Percentiles rank a stretch among this genome's conserved stretches.
Conservation (phyloP, 2,113 vertebrate species). For the Theristicus caerulescens region DNA sequence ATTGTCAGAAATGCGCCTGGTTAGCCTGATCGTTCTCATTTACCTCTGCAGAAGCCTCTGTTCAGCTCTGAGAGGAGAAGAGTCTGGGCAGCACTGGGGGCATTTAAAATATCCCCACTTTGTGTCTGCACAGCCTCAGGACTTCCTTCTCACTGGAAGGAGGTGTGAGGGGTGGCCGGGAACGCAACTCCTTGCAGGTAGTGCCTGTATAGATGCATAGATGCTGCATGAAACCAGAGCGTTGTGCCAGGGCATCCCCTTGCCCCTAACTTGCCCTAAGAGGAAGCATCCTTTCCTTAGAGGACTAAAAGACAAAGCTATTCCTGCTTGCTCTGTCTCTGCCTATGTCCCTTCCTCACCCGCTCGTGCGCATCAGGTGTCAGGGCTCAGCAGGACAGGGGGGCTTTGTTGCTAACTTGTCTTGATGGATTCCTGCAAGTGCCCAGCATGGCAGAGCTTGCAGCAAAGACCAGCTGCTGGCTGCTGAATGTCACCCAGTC, state of each 20-base stretch:
- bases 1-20: not conserved
- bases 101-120: not conserved
- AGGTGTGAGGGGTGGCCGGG: not conserved
- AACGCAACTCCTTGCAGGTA: not conserved
- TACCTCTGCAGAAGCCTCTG: not conserved
- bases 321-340: not conserved
- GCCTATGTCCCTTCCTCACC: not conserved
- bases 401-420: not conserved
- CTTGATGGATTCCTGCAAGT: not conserved
- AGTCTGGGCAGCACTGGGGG: not conserved
- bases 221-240: not conserved
- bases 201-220: not conserved
- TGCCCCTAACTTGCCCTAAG: not conserved
- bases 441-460: not conserved
- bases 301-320: not conserved
- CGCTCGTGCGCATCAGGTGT: not conserved
- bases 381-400: not conserved
- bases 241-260: not conserved
- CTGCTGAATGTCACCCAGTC: constrained; percentile 3
- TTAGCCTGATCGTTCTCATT: not conserved
- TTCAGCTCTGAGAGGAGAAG: not conserved
- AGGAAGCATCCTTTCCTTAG: not conserved
- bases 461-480: constrained; percentile 8
- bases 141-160: not conserved
- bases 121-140: not conserved